These are phyloP conservation scores for Cecidostiba fungosa DNA, from an alignment of 2,888 invertebrate genomes.

Conservation along the genomic window DNA sequence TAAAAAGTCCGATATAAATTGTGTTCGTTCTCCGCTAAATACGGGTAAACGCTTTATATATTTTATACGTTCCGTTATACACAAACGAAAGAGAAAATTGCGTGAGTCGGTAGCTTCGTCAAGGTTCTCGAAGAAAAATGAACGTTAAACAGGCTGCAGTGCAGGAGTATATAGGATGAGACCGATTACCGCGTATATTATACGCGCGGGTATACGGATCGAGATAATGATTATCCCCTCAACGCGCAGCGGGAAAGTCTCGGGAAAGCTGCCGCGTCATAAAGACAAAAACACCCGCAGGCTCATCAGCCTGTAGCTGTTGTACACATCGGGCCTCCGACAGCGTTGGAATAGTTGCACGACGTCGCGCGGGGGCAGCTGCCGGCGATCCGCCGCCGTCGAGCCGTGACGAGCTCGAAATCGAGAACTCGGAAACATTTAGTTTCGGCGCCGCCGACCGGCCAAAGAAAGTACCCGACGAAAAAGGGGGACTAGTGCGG, in stretches of 20 bases:
- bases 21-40: background rate
- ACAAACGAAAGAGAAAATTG: background rate
- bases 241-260: constrained; percentile 13
- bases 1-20: constrained; percentile 11
- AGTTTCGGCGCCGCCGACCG: constrained; percentile 47
- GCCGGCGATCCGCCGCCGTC: constrained; percentile 45
- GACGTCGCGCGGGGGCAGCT: constrained; percentile 44
- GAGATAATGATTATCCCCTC: constrained; percentile 27
- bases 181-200: background rate
- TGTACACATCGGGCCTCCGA: background rate
- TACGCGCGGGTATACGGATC: no score
- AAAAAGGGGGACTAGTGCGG: background rate
- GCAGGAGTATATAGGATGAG: background rate
- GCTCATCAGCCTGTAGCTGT: background rate
- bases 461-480: background rate
- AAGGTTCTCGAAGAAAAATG: background rate
- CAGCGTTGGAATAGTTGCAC: background rate
- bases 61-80: background rate
- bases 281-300: constrained; percentile 25
- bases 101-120: background rate
- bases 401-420: constrained; percentile 65
- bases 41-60: background rate
- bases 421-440: constrained; percentile 59
- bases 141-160: background rate
- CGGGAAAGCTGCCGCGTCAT: constrained; percentile 47